phyloP scores from a whole-genome alignment of 64 coral and sea anemone genomes.

The Trachythela sp. region DNA sequence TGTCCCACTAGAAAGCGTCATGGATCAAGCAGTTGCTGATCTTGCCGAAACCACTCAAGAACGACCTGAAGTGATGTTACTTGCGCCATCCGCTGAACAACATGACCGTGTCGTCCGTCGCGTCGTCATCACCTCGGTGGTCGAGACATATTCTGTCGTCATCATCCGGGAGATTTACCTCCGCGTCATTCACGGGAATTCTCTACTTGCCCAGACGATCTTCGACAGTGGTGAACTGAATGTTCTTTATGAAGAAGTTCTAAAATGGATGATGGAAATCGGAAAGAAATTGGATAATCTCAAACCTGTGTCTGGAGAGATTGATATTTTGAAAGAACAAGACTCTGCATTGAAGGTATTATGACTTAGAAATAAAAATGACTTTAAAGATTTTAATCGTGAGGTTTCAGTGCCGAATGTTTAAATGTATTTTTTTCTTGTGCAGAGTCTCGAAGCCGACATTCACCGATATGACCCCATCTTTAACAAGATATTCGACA shows the following conservation, averaged over 20 bases:
- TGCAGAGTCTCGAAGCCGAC: neutral
- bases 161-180: conserved; percentile 23
- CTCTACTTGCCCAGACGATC: conserved; percentile 29
- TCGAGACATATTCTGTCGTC: conserved; percentile 9
- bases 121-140: conserved; percentile 7
- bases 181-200: neutral
- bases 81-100: conserved; percentile 17
- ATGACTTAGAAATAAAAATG: neutral
- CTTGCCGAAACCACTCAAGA: neutral
- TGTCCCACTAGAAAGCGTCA: neutral
- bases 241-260: conserved; percentile 69
- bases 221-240: conserved; percentile 54
- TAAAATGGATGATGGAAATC: conserved; percentile 73
- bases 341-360: conserved; percentile 53
- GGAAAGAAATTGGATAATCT: conserved; percentile 61
- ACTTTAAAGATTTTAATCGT: no score
- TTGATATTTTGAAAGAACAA: conserved; percentile 56
- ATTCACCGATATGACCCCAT: neutral
- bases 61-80: neutral
- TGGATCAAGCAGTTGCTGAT: neutral
- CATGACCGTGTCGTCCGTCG: conserved; percentile 13
- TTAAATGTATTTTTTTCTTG: neutral
- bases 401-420: no score
- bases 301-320: conserved; percentile 66
- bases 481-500: neutral